phyloP scores from a whole-genome alignment of 2,888 invertebrate species.

The Iphiclides podalirius region DNA sequence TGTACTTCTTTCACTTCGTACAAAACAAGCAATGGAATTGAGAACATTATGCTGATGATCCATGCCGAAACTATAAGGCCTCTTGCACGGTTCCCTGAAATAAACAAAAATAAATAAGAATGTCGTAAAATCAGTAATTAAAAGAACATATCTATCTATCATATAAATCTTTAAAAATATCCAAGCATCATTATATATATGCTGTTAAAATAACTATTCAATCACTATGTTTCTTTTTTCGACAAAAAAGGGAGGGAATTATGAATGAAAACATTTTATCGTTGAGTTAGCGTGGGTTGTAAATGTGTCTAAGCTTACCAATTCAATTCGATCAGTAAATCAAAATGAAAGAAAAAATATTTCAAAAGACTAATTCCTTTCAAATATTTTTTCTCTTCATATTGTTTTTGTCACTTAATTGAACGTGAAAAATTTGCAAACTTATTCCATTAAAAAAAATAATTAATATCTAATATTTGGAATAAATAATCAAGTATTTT shows the following conservation, averaged over 20 bases:
- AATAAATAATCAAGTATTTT: neutral
- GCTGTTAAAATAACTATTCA: neutral
- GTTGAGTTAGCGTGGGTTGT: no score
- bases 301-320: neutral
- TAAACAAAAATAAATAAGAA: slow-evolving; percentile 12
- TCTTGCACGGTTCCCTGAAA: slow-evolving; percentile 91
- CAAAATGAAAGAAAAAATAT: neutral
- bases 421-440: no score
- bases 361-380: neutral
- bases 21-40: slow-evolving; percentile 89
- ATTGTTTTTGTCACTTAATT: no score
- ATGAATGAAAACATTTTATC: neutral
- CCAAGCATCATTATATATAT: no score
- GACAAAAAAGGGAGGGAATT: neutral
- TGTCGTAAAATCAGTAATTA: neutral
- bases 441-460: no score
- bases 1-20: slow-evolving; percentile 90
- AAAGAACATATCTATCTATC: no score
- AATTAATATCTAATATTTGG: no score
- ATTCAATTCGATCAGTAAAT: neutral
- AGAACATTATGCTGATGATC: slow-evolving; percentile 90
- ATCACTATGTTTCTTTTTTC: neutral
- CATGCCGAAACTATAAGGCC: slow-evolving; percentile 90
- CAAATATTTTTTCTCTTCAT: no score
- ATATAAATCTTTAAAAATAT: no score